phyloP scores from a whole-genome alignment of 2,888 invertebrate species.

The Machimus atricapillus region DNA sequence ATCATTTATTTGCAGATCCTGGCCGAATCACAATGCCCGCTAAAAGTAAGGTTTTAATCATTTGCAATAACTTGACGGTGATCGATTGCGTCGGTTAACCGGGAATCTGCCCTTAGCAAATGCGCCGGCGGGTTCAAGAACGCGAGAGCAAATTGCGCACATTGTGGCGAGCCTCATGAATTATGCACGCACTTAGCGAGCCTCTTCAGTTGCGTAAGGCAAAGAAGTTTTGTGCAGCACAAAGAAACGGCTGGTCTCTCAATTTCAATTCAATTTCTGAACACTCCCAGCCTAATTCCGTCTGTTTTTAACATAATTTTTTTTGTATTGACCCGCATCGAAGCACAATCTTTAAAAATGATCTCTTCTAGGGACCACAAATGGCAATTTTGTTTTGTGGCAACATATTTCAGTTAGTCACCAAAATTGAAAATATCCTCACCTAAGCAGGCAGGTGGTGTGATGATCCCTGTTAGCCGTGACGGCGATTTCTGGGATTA shows the following conservation, averaged over 20 bases:
- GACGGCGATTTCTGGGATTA: slow-evolving; percentile 13
- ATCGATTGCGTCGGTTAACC: slow-evolving; percentile 20
- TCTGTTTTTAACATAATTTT: not conserved
- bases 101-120: slow-evolving; percentile 25
- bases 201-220: not conserved
- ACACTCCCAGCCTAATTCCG: not conserved
- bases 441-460: slow-evolving; percentile 30
- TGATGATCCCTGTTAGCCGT: slow-evolving; percentile 28
- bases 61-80: slow-evolving; percentile 33
- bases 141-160: slow-evolving; percentile 28
- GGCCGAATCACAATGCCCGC: not conserved
- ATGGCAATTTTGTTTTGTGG: not conserved
- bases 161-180: slow-evolving; percentile 10
- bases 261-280: not conserved
- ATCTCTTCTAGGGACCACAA: not conserved
- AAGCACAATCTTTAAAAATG: not conserved
- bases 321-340: not conserved
- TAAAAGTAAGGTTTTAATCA: slow-evolving; percentile 30
- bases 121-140: slow-evolving; percentile 24
- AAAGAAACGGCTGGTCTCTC: not conserved
- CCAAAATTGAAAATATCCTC: not conserved
- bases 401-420: not conserved
- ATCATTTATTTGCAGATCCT: slow-evolving; percentile 16
- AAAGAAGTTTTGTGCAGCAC: not conserved
- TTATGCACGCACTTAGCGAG: slow-evolving; percentile 6